phyloP scores from a whole-genome alignment of 2,113 vertebrate species.

The Planiliza haematocheilus region DNA sequence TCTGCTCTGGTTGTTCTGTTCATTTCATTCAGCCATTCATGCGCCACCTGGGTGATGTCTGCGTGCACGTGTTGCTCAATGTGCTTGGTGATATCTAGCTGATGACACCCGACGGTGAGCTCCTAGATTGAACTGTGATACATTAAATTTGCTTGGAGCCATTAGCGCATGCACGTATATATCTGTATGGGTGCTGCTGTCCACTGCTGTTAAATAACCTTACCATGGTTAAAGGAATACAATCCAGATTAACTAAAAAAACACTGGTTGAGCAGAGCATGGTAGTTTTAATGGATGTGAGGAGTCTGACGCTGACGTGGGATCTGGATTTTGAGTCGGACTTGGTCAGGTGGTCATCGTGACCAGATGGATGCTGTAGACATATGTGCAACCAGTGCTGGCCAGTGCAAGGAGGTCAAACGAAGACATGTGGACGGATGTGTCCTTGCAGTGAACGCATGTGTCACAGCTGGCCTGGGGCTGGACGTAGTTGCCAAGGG shows the following conservation, averaged over 20 bases:
- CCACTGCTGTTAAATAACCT: constrained; percentile 17
- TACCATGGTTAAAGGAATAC: constrained; percentile 40
- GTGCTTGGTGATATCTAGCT: not conserved
- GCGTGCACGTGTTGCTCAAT: not conserved
- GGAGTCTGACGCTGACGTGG: constrained; percentile 43
- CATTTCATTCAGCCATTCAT: not conserved
- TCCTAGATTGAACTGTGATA: constrained; percentile 6
- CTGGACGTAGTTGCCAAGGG: not conserved
- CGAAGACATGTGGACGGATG: not conserved
- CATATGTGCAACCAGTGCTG: no score
- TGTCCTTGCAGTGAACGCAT: constrained; percentile 8
- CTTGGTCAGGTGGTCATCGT: no score
- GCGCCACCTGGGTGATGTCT: not conserved
- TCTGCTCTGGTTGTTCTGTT: no score
- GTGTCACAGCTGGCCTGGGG: constrained; percentile 11
- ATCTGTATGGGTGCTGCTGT: constrained; percentile 14
- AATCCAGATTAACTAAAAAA: constrained; percentile 52
- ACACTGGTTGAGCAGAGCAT: constrained; percentile 45
- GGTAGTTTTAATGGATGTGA: constrained; percentile 56
- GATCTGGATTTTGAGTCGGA: no score
- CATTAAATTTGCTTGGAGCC: constrained; percentile 19
- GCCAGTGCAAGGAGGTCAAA: no score
- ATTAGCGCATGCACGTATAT: not conserved
- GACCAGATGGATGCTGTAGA: no score
- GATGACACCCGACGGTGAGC: not conserved